phyloP scores from a whole-genome alignment of 2,113 vertebrate genomes.

The Campylomormyrus numenius region DNA sequence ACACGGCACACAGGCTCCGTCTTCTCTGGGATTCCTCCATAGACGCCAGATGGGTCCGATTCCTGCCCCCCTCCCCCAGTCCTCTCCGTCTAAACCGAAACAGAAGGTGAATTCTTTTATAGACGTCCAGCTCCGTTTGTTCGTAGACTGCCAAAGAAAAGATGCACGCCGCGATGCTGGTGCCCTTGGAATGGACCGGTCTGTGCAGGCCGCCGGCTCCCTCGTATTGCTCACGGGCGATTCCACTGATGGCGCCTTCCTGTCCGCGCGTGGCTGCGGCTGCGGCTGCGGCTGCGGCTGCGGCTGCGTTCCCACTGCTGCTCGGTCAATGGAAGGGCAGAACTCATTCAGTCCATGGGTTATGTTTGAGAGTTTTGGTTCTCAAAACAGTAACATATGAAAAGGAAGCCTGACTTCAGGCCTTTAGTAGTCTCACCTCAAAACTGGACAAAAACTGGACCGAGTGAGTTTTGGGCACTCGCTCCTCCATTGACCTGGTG shows the following conservation, averaged over 20 bases:
- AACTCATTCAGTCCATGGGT: background rate
- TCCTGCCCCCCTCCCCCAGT: background rate
- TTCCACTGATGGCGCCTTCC: background rate
- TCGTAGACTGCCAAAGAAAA: background rate
- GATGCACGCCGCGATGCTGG: background rate
- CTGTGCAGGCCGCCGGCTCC: background rate
- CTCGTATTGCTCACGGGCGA: background rate
- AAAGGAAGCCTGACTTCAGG: background rate
- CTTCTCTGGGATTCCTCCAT: background rate
- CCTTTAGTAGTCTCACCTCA: background rate
- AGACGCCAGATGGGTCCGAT: constrained; percentile 1
- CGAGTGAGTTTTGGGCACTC: background rate
- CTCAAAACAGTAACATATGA: background rate
- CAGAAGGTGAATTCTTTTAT: background rate
- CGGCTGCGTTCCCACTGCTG: background rate
- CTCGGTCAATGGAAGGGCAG: background rate
- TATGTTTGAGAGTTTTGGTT: background rate
- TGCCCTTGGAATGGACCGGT: background rate
- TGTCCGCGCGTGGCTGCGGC: no score
- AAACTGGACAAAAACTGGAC: background rate
- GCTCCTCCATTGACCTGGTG: background rate
- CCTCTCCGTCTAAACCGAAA: background rate
- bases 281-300: no score
- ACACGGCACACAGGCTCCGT: background rate
- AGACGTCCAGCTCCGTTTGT: background rate